Conservation (phyloP, 2,888 invertebrate species). For the Cheilosia urbana region DNA sequence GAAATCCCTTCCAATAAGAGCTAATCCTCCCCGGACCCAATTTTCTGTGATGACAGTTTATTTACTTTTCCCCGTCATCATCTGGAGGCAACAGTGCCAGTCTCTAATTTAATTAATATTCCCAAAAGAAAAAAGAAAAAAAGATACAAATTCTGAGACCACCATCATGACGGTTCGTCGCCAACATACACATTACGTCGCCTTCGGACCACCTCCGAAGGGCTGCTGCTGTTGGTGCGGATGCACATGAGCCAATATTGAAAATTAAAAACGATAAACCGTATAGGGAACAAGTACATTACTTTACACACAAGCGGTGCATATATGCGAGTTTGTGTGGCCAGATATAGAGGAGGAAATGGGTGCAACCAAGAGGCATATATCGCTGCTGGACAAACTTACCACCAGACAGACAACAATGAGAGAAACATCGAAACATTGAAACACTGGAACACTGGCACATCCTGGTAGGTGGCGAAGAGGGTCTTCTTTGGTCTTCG, state of each 20-base stretch:
- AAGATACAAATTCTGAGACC: constrained; percentile 2
- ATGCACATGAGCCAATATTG: constrained; percentile 54
- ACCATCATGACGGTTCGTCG: constrained; percentile 28
- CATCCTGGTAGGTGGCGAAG: constrained; percentile 72
- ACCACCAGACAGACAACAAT: constrained; percentile 68
- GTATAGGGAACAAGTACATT: constrained; percentile 48
- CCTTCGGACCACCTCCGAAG: constrained; percentile 35
- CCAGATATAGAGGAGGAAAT: constrained; percentile 43
- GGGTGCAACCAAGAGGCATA: constrained; percentile 58
- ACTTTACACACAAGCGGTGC: neutral
- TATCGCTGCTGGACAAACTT: constrained; percentile 63
- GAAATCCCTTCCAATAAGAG: too few relatives aligned
- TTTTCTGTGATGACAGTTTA: too few relatives aligned
- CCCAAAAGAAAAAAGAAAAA: constrained; percentile 27
- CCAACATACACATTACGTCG: constrained; percentile 45
- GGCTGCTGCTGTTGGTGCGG: constrained; percentile 8
- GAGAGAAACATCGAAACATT: constrained; percentile 57
- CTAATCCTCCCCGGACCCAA: too few relatives aligned
- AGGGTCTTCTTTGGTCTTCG: constrained; percentile 45
- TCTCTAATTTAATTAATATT: constrained; percentile 64
- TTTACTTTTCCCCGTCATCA: too few relatives aligned
- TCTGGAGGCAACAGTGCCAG: too few relatives aligned
- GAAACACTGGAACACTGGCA: constrained; percentile 51
- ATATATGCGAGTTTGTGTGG: constrained; percentile 19
- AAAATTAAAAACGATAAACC: constrained; percentile 60